Evolutionary conservation across 2,888 invertebrate genomes (phyloP), one percentile per base, ranked within the genome.

Genomic region (Agrotis exclamationis): DNA sequence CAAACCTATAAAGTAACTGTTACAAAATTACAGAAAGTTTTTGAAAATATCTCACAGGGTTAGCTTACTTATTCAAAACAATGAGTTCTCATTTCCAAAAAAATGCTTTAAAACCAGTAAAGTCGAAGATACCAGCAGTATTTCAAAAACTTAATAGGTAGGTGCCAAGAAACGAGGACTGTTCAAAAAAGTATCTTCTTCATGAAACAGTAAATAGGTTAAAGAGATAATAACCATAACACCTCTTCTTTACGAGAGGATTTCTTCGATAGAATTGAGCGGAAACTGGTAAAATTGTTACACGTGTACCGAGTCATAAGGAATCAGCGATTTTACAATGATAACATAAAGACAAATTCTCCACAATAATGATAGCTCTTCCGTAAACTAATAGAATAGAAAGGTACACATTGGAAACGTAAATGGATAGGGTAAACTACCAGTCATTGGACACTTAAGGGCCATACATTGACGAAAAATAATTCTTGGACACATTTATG

Each of bases 201-300:
- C 50, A 48, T 81, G 60, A 66, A 84, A 82, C 48, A 73, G 57
- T 66, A 70, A 76, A 75, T 66, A 69, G 66, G 64, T 82, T 76
- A 50, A 70, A 74, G 76, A 76, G 75, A 78, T 85, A 79, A 84
- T 80, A 85, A 82, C 76, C 87, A 84, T 91, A 91, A 90, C 89
- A 90, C 91, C 90, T 93, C 87, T 90, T 92, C 90, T 94, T 94
- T 94, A 94, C 91, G 93, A 92, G 90, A 89, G 92, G 91, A 88
- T 92, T 94, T 91, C 93, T 94, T 92, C 93, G 92, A 93, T 92
- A 91, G 90, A 91, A 91, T 84, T 86, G 82, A 91, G 91, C 89
- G 89, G 90, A 87, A 87, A 85, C 88, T 88, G 85, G 84, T 88
- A 88, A 89, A 88, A 90, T 87, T 86, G 86, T 85, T 75, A 74